A percentile compares a stretch with the other conserved stretches of the same genome.
Conservation (phyloP, 1,140 invertebrate species). For the Apis dorsata region DNA sequence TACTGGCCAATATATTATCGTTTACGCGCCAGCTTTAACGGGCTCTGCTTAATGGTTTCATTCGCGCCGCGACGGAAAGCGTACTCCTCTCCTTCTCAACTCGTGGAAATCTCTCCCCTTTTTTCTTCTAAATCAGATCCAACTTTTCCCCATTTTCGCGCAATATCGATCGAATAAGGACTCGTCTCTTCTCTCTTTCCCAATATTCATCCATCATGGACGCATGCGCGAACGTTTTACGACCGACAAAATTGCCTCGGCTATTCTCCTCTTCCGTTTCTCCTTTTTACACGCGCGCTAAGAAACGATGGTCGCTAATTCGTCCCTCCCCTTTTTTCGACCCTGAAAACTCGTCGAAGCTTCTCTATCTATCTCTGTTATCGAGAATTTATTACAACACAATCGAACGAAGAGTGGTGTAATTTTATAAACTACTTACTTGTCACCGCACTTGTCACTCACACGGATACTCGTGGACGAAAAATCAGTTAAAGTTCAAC, state of each 20-base stretch:
- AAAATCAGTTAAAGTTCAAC: background rate
- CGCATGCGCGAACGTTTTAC: too few relatives aligned
- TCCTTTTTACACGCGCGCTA: constrained; percentile 1
- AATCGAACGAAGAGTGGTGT: too few relatives aligned
- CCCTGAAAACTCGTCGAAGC: background rate
- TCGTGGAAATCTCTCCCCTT: background rate
- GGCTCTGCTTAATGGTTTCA: constrained; percentile 50
- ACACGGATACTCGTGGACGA: too few relatives aligned
- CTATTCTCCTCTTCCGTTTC: constrained; percentile 8
- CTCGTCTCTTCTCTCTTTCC: background rate
- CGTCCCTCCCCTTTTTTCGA: background rate
- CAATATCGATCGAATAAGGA: constrained; percentile 8
- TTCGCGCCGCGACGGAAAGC: constrained; percentile 38
- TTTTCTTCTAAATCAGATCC: constrained; percentile 22
- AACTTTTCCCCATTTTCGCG: constrained; percentile 5
- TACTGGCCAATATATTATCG: constrained; percentile 55
- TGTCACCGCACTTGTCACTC: too few relatives aligned
- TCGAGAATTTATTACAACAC: too few relatives aligned
- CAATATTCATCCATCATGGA: too few relatives aligned
- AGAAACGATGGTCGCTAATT: constrained; percentile 12
- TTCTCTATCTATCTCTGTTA: too few relatives aligned
- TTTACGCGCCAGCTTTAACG: constrained; percentile 22
- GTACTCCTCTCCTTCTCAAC: background rate
- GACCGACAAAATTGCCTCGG: too few relatives aligned
- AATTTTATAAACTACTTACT: too few relatives aligned